Evolutionary conservation across 2,113 vertebrate species (phyloP), one percentile per base, ranked within the genome.

Genomic region (Sarotherodon lohbergeri): DNA sequence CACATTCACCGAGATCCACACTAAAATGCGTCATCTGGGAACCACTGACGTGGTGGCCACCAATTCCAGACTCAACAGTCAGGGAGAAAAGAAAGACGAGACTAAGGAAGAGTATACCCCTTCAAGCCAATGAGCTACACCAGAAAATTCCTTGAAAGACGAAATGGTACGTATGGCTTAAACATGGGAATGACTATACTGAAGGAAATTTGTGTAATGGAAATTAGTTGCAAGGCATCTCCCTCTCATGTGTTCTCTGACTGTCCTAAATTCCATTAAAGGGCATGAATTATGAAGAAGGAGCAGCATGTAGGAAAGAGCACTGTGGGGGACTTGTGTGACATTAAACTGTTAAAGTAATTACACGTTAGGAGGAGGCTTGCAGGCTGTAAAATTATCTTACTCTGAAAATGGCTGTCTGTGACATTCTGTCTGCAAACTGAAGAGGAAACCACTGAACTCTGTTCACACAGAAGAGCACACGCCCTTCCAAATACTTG

Each of bases 331-430:
- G 83, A 90, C 78, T 91, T 68, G 73, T 92, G 91, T 85, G 89
- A 93, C 92, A 94, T 95, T 94, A 95, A 95, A 95, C 89, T 92
- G 92, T 90, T 93, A 90, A 92, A 93, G 88, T 94, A 95, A 95
- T 95, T 94, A 89, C 82, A 91, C 43, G 89, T 94, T 92, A 86
- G 83, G 50, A 73, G 82, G 73, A 88, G 86, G 66, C 78, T 91
- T 82, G 59, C 79, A 85, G 76, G 54, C 81, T 83, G 56, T 94
- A 86, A 91, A 91, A 92, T 90, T 12, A 92, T 93, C 83, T 56
- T 61, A 36, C 80, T 48, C 76, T 88, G 80, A 89, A 88, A 88
- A 92, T 32, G 78, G 61, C 22, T 68, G 84, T n/a, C 79, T 87
- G 83, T 85, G 83, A 90, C 54, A 81, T 88, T 86, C 85, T 50